phyloP scores from a whole-genome alignment of 2,797 vertebrate species.

The Sebastes kiyomatsui region DNA sequence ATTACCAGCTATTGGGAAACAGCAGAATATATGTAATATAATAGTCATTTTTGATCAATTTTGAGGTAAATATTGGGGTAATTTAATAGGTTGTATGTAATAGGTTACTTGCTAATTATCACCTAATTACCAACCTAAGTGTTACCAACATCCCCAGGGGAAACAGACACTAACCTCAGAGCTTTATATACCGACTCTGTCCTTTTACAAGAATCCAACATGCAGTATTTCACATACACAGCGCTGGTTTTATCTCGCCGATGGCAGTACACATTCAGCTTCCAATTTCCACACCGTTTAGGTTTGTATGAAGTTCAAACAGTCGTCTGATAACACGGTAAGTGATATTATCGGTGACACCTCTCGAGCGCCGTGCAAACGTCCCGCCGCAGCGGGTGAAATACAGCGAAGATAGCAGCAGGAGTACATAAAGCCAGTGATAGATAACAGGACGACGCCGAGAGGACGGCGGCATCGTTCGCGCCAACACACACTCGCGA shows the following conservation, averaged over 20 bases:
- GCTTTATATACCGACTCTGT: neutral
- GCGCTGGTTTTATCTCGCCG: neutral
- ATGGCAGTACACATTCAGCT: neutral
- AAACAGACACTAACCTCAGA: conserved; percentile 9
- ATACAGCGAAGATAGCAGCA: conserved; percentile 30
- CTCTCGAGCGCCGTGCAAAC: conserved; percentile 12
- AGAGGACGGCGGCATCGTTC: conserved; percentile 59
- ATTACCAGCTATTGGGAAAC: too few species aligned
- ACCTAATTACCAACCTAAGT: too few species aligned
- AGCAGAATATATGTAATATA: too few species aligned
- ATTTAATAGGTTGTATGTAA: too few species aligned
- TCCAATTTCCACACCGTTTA: conserved; percentile 31
- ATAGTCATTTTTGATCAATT: too few species aligned
- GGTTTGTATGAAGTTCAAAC: conserved; percentile 27
- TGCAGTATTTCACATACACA: neutral
- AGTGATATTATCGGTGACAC: conserved; percentile 48
- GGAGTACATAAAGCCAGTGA: conserved; percentile 36
- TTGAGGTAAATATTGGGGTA: too few species aligned
- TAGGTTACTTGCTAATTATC: too few species aligned
- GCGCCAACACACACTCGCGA: conserved; percentile 4
- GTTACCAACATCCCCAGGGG: conserved; percentile 4
- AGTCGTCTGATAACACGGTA: conserved; percentile 42
- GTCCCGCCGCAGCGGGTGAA: conserved; percentile 15
- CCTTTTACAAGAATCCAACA: neutral
- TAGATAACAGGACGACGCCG: conserved; percentile 47